Evolutionary conservation across 2,888 invertebrate genomes (phyloP), one percentile per base, ranked within the genome.

Genomic region (Lycaena phlaeas): DNA sequence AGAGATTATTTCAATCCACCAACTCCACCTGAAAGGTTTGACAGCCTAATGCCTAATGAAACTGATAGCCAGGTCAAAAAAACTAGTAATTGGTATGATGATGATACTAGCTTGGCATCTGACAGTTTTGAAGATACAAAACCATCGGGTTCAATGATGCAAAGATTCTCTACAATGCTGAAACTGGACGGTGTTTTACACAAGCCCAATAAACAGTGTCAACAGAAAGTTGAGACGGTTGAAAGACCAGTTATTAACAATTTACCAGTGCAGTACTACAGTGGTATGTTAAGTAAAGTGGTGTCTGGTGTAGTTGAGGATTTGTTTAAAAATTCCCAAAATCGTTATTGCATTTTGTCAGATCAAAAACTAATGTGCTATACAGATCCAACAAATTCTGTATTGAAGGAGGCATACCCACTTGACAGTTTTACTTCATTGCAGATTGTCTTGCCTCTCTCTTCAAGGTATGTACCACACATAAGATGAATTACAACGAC

Each of bases 341-440:
- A 87, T n/a, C 85, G 92, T 28, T 90, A 89, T 71, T 92, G 91
- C 59, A 87, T 91, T 27, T 66, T 94, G 14, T 87, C 90, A 3
- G 91, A 92, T 50, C 88, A 90, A 30, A 90, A 90, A 59, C 76
- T 95, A 17, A 86, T 89, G 49, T 92, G 93, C 59, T 92, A 90
- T 56, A 77, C 89, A 3, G 94, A 94, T 59, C 90, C 90, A 51
- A 88, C 88, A 40, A 89, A 90, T 70, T 87, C 88, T 26, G 77
- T 87, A 26, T 62, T 90, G 14, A 92, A 92, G 60, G 93, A 94
- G 68, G 78, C 87, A 14, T 89, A 93, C 59, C 78, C 88, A 3
- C 74, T 93, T 49, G 89, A 92, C 38, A 86, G 85, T 49, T 82
- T 91, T 39, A 77, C 88, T 42, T 90, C 90, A 46, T 60, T 91